Evolutionary conservation across 2,888 invertebrate species (phyloP), one percentile per base, ranked within the genome.

Genomic region (Oscheius sp.): DNA sequence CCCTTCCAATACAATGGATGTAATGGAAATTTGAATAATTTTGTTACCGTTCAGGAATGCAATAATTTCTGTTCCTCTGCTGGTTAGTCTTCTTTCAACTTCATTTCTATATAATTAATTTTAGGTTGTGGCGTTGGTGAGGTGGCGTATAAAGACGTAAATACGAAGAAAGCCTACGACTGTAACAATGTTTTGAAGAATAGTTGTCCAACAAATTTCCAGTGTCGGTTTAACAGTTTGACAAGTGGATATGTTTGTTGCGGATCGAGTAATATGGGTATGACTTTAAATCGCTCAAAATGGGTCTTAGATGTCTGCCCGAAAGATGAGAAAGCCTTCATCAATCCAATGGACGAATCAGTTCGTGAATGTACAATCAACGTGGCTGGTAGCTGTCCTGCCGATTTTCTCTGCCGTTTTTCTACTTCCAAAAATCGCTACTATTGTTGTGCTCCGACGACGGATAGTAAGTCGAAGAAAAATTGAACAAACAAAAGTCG

Each of bases 51-150:
- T 17, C 68, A 71, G 0, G 80, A 82, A 44, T 84, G 84, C 73
- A 73, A 76, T 36, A 85, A 82, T 47, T 84, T 82, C 66, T 84
- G 84, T 66, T 74, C 78, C 22, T 81, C 82, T 6, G 74, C 82
- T 1, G 83, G 80, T 70, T 28, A n/a, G 45, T 9, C 28, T 22
- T 26, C 1, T 26, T 38, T 49, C 33, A 41, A n/a, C 28, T 28
- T 24, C 8, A 45, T n/a, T n/a, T 14, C 5, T 14, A 9, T 24
- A 44, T 2, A 49, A 49, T 6, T 2, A 26, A 14, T 14, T 45
- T 9, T 14, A 74, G 81, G 82, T 3, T 84, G 84, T 68, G 71
- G 69, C 0, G 78, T 81, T 9, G 84, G 84, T 14, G 82, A 84
- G 63, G 71, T 82, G 8, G 76, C 78, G 6, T 84, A 78, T 67